Base-by-base conservation (phyloP, 2,888 invertebrate genomes). In the Achlya flavicornis region DNA sequence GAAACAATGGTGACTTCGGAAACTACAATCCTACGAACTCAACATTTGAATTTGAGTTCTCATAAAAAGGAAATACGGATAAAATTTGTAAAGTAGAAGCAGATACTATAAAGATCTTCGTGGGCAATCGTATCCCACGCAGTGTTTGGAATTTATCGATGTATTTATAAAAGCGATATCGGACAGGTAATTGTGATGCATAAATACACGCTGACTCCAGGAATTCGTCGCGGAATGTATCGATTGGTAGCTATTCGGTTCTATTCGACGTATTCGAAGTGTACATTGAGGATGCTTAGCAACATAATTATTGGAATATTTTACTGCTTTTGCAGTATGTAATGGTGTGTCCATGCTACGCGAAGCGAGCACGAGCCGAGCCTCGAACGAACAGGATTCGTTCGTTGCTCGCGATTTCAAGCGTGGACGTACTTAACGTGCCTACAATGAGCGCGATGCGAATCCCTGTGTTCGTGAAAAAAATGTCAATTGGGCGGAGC, bases 1-100 rank as follows among this genome's bases (percentile, higher is more conserved):
- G 87, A 86, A 88, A 89, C 88, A 88, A 89, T 88, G 81, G 85
- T 79, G 78, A 80, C 72, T 77, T 71, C 75, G 74, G 74, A 77
- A 78, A 79, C 79, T 81, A 79, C 76, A 72, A 64, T 61, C 26
- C 12, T 41, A 41, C 41, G 16, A 14, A 4, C 4, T 19, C 7
- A 16, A 16, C 53, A 53, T 16, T 48, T 8, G 10, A 53, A 53
- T 10, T 53, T 53, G 53, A 53, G 6, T 19, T 53, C 53, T 53
- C 19, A n/a, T 4, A 19, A 6, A 53, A 3, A 26, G 10, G 16
- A 3, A 19, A 53, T 60, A 60, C 19, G 26, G 41, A 26, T 65
- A 58, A 59, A 48, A 61, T 66, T 67, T 61, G 19, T 64, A 78
- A 68, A 58, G 12, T 19, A 8, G 57, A 67, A 68, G 43, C 6